phyloP scores from a whole-genome alignment of 2,113 vertebrate species.

The Nasalis larvatus region DNA sequence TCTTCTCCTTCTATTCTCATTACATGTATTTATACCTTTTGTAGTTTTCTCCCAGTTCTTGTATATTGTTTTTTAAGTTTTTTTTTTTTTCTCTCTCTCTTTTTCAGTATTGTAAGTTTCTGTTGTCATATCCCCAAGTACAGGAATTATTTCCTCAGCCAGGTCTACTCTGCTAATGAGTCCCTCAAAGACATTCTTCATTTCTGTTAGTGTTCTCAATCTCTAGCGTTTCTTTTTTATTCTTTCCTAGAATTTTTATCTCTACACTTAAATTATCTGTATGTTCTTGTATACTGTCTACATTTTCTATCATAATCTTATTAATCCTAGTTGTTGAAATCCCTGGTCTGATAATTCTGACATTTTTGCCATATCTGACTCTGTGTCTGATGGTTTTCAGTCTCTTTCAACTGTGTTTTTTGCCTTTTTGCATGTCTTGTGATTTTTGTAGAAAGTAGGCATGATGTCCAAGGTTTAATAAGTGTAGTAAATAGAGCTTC shows the following conservation, averaged over 20 bases:
- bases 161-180: neutral
- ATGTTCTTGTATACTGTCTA: neutral
- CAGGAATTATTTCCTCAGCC: neutral
- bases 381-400: neutral
- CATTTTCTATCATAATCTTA: neutral
- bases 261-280: neutral
- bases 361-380: neutral
- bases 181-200: neutral
- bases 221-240: neutral
- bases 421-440: neutral
- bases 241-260: neutral
- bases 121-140: neutral
- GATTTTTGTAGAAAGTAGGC: neutral
- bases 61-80: neutral
- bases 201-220: neutral
- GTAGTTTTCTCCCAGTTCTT: no score
- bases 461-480: neutral
- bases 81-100: neutral
- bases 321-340: neutral
- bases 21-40: no score
- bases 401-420: neutral
- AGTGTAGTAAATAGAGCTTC: neutral
- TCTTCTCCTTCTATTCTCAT: no score
- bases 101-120: neutral
- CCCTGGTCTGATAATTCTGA: neutral